Evolutionary conservation across 2,888 invertebrate species (phyloP).

Genomic region (Stomorhina lunata): DNA sequence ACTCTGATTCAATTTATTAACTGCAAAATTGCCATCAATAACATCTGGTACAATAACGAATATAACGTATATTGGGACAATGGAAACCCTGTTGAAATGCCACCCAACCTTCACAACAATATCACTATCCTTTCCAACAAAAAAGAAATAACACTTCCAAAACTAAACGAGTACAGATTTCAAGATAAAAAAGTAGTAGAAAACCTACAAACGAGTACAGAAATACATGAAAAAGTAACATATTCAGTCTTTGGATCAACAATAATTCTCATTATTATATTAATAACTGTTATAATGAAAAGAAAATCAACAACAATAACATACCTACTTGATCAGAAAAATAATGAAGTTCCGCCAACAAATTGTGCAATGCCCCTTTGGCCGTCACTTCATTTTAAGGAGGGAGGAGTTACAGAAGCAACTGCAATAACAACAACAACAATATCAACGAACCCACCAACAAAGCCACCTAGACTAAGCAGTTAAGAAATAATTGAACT

Average conservation of each 20-base stretch:
- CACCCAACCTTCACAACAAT: background rate
- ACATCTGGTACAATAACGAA: constrained; percentile 33
- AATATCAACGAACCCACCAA: too few relatives aligned
- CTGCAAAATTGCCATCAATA: constrained; percentile 26
- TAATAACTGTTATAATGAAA: too few relatives aligned
- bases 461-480: too few relatives aligned
- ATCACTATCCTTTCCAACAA: too few relatives aligned
- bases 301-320: background rate
- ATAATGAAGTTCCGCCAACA: too few relatives aligned
- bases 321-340: constrained; percentile 6
- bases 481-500: too few relatives aligned
- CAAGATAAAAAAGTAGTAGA: constrained; percentile 24
- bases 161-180: constrained; percentile 22
- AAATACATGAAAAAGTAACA: constrained; percentile 19
- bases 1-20: constrained; percentile 15
- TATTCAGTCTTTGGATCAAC: constrained; percentile 4
- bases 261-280: background rate
- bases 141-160: constrained; percentile 18
- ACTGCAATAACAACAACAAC: background rate
- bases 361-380: too few relatives aligned
- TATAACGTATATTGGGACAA: too few relatives aligned
- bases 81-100: too few relatives aligned
- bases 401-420: background rate
- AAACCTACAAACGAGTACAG: constrained; percentile 10
- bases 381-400: background rate